Percentiles rank a stretch among this genome's conserved stretches.
Conservation (phyloP, 64 coral and sea anemone genomes). For the Orbicella faveolata region DNA sequence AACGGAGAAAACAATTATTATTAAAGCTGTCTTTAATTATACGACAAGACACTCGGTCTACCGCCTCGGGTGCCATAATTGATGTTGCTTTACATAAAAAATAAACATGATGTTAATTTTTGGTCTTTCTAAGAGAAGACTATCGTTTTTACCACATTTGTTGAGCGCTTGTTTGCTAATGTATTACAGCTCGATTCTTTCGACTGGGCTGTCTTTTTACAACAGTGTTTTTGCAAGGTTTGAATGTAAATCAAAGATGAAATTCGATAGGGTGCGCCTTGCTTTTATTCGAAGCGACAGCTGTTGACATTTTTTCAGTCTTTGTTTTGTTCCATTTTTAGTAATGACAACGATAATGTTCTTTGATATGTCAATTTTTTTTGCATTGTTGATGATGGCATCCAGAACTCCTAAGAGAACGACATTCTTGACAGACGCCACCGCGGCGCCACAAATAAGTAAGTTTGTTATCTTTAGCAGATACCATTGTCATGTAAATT, state of each 20-base stretch:
- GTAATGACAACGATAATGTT: background rate
- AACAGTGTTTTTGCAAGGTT: no score
- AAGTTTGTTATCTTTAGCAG: background rate
- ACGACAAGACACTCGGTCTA: no score
- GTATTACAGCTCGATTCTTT: no score
- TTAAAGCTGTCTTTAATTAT: no score
- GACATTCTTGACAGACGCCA: background rate
- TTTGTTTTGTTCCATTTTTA: background rate
- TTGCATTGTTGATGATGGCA: background rate
- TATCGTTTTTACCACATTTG: no score
- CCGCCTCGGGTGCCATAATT: no score
- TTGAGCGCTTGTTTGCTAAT: no score
- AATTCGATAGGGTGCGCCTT: background rate
- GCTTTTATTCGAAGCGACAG: background rate
- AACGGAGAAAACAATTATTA: no score
- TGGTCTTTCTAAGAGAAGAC: no score
- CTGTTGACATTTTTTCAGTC: background rate
- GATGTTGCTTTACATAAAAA: no score
- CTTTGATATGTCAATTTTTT: background rate
- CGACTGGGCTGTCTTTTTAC: no score
- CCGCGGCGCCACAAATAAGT: background rate
- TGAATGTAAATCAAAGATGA: background rate
- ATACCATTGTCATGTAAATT: slow-evolving; percentile 28
- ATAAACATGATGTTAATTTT: no score
- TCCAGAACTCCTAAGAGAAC: background rate